Percentiles rank a stretch among this genome's conserved stretches.
Evolutionary conservation across 2,797 vertebrate species (phyloP).

Genomic region (Odontamblyopus lacepedii): DNA sequence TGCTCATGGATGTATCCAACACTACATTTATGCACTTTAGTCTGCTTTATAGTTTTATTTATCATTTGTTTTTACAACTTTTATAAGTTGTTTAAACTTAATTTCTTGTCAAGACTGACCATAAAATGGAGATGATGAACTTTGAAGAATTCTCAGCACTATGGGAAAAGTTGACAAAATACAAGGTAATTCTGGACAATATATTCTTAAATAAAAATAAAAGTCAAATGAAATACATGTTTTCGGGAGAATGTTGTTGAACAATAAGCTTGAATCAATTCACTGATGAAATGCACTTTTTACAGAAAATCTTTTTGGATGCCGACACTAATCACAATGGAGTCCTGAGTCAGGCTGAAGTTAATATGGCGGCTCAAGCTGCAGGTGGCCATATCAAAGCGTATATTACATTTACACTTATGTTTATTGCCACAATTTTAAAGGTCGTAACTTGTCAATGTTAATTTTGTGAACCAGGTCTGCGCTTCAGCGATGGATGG

Average conservation of each 20-base stretch:
- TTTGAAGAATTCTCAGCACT: slow-evolving; percentile 40
- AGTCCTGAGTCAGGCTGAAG: slow-evolving; percentile 31
- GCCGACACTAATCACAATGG: slow-evolving; percentile 26
- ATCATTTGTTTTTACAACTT: neutral
- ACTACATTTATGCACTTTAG: slow-evolving; percentile 3
- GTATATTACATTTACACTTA: neutral
- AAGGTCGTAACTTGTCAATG: neutral
- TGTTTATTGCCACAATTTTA: neutral
- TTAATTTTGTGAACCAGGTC: slow-evolving; percentile 23
- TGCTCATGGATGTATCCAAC: slow-evolving; percentile 52
- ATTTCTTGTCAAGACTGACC: slow-evolving; percentile 27
- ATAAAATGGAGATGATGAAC: slow-evolving; percentile 22
- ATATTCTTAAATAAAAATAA: neutral
- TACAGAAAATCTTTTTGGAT: slow-evolving; percentile 39
- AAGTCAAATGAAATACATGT: neutral
- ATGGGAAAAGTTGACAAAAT: slow-evolving; percentile 47
- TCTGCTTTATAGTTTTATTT: neutral
- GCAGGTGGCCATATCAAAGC: slow-evolving; percentile 31
- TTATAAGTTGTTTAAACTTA: slow-evolving; percentile 28
- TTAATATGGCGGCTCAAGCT: slow-evolving; percentile 19
- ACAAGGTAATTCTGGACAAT: slow-evolving; percentile 37
- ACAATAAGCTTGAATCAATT: too few species aligned
- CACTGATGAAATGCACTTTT: neutral
- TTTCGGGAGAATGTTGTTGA: too few species aligned
- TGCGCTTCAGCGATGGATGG: fast-evolving